Evolutionary conservation across 2,113 vertebrate species (phyloP).

Genomic region (Macquaria ambigua): DNA sequence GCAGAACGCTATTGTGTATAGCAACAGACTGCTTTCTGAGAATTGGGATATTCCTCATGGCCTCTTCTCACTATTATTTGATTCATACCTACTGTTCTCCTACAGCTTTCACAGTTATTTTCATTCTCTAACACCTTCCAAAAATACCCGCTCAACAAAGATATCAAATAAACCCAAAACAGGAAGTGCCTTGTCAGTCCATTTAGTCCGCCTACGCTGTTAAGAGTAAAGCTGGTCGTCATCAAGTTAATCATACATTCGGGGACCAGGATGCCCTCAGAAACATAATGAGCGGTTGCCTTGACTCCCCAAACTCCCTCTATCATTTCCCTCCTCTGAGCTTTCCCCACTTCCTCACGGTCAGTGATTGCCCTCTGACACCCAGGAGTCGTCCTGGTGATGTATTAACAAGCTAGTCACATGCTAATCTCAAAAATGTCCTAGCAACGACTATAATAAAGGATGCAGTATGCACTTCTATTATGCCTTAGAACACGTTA

Average conservation of each 20-base stretch:
- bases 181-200: slow-evolving; percentile 29
- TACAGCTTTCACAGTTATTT: background rate
- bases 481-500: background rate
- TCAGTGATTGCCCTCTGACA: slow-evolving; percentile 41
- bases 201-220: background rate
- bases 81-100: background rate
- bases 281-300: slow-evolving; percentile 25
- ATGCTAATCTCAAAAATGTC: slow-evolving; percentile 2
- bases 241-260: slow-evolving; percentile 72
- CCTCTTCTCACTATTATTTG: background rate
- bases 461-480: background rate
- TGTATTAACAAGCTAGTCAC: slow-evolving; percentile 57
- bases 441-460: background rate
- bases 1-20: slow-evolving; percentile 25
- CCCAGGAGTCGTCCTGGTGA: slow-evolving; percentile 45
- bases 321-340: background rate
- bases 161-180: background rate
- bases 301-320: slow-evolving; percentile 56
- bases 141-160: background rate
- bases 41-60: background rate
- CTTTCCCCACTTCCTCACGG: slow-evolving; percentile 28
- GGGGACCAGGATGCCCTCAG: background rate
- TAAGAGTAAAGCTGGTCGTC: slow-evolving; percentile 29
- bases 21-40: slow-evolving; percentile 21
- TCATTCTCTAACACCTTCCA: background rate